phyloP scores from a whole-genome alignment of 2,797 vertebrate species.

The Pangasius sanitwongsei region DNA sequence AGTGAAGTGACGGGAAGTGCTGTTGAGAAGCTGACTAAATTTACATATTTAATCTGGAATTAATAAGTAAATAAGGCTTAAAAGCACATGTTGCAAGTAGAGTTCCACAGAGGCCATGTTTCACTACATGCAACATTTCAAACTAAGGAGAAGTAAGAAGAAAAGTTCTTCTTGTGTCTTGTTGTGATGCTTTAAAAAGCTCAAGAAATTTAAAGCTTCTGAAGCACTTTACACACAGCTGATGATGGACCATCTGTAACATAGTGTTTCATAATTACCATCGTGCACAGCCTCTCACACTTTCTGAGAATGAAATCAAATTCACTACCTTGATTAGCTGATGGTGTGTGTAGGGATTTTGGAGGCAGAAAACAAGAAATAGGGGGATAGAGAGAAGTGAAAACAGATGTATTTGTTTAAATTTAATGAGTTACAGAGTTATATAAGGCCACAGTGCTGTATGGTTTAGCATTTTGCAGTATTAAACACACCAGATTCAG shows the following conservation, averaged over 20 bases:
- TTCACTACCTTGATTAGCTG: not conserved
- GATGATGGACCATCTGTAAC: not conserved
- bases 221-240: not conserved
- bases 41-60: too few relatives aligned
- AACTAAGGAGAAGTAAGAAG: not conserved
- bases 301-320: not conserved
- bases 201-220: not conserved
- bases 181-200: not conserved
- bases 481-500: not conserved
- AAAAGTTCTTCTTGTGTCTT: not conserved
- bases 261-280: not conserved
- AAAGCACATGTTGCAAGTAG: not conserved
- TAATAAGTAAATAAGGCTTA: not conserved
- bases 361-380: not conserved
- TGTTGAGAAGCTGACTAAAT: not conserved
- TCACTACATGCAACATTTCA: not conserved
- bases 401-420: not conserved
- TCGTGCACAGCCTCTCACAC: not conserved
- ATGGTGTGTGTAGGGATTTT: not conserved
- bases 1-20: not conserved
- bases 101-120: not conserved
- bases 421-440: not conserved
- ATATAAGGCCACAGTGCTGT: not conserved
- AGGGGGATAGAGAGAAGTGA: not conserved
- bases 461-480: not conserved